These are phyloP conservation scores for Drosophila subpulchrella DNA, from an alignment of 1,140 invertebrate species.

Conservation along the genomic window DNA sequence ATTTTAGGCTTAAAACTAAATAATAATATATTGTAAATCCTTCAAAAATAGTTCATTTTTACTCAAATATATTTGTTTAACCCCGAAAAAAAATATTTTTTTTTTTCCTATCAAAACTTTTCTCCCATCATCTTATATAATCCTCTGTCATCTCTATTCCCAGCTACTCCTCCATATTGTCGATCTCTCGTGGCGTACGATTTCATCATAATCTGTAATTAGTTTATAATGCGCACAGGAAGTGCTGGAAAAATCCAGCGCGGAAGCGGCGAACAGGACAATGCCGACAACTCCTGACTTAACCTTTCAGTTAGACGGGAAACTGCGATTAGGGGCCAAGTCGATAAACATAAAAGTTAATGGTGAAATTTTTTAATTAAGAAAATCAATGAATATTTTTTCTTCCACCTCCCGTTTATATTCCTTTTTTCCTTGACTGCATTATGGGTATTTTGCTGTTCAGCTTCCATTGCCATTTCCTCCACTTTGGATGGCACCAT, in stretches of 20 bases:
- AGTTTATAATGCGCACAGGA: conserved; percentile 79
- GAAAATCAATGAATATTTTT: conserved; percentile 81
- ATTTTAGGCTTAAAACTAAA: too few species aligned
- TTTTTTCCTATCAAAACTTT: neutral
- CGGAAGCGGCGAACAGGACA: conserved; percentile 12
- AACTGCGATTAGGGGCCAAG: conserved; percentile 48
- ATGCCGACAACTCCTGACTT: conserved; percentile 40
- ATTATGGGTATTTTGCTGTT: conserved; percentile 46
- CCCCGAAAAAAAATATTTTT: neutral
- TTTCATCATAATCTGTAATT: conserved; percentile 79
- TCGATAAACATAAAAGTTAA: conserved; percentile 80
- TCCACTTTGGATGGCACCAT: conserved; percentile 32
- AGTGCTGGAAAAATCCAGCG: conserved; percentile 22
- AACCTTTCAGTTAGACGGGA: conserved; percentile 52
- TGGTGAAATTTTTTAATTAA: conserved; percentile 79
- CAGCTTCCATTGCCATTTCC: conserved; percentile 15
- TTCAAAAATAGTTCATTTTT: too few species aligned
- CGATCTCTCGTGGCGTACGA: conserved; percentile 48
- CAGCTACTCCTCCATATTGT: conserved; percentile 61
- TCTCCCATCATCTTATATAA: neutral
- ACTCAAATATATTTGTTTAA: too few species aligned
- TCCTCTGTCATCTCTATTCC: neutral
- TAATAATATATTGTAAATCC: too few species aligned
- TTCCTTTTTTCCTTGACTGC: conserved; percentile 2
- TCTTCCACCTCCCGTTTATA: conserved; percentile 26